Conservation (phyloP, 2,888 invertebrate species). For the Augochlorella aurata region DNA sequence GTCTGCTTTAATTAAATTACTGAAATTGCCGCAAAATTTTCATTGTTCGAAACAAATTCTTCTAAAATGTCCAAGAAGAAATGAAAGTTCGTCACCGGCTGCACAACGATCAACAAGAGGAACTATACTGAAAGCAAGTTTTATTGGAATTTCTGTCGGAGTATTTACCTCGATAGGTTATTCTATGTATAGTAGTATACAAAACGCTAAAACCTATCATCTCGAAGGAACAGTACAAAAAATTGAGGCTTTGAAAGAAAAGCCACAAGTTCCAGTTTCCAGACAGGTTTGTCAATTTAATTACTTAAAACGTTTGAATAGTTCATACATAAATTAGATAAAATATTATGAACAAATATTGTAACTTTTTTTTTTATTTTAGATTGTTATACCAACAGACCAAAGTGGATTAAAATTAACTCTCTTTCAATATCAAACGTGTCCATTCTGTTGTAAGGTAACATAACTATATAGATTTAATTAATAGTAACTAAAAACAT, state of each 20-base stretch:
- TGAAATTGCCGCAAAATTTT: slow-evolving; percentile 21
- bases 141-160: slow-evolving; percentile 82
- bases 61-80: slow-evolving; percentile 27
- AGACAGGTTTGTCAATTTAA: slow-evolving; percentile 79
- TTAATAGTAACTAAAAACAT: neutral
- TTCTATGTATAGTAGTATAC: slow-evolving; percentile 81
- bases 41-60: slow-evolving; percentile 24
- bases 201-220: slow-evolving; percentile 80
- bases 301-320: neutral
- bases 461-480: slow-evolving; percentile 21
- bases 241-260: slow-evolving; percentile 79
- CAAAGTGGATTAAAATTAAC: slow-evolving; percentile 89
- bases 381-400: slow-evolving; percentile 87
- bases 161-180: slow-evolving; percentile 83
- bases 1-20: slow-evolving; percentile 28
- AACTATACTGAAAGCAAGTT: slow-evolving; percentile 64
- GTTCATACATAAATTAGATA: neutral
- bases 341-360: neutral
- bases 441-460: slow-evolving; percentile 98
- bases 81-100: slow-evolving; percentile 64
- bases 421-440: slow-evolving; percentile 97
- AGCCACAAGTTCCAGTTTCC: slow-evolving; percentile 82
- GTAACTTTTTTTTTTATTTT: slow-evolving; percentile 31
- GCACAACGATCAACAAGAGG: slow-evolving; percentile 63
- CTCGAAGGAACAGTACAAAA: slow-evolving; percentile 81